Conservation (phyloP, 2,888 invertebrate genomes). For the Drosophila vallismaia region DNA sequence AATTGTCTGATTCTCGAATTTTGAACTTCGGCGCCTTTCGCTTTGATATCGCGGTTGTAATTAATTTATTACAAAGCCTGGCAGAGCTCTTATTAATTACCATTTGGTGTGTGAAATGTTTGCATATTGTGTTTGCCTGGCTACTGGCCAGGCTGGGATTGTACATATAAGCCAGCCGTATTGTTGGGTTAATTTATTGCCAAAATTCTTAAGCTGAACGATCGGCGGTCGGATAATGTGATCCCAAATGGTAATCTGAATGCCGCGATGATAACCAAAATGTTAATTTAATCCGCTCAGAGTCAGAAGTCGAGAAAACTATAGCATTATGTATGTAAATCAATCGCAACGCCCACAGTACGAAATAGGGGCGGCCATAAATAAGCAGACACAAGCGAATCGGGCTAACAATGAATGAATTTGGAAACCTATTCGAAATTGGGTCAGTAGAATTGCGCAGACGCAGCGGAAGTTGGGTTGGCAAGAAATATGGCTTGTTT, state of each 20-base stretch:
- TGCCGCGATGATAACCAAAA: conserved; percentile 20
- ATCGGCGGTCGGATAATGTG: conserved; percentile 16
- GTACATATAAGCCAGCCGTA: conserved; percentile 36
- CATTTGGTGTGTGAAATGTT: conserved; percentile 49
- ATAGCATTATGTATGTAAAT: conserved; percentile 30
- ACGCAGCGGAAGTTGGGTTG: conserved; percentile 40
- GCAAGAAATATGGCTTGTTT: neutral
- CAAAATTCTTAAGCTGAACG: conserved; percentile 29
- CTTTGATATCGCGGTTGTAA: conserved; percentile 70
- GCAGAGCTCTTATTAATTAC: conserved; percentile 64
- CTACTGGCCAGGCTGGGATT: conserved; percentile 2
- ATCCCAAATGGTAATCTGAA: conserved; percentile 36
- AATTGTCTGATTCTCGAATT: conserved; percentile 24
- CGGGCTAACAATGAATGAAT: conserved; percentile 42
- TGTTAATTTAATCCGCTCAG: conserved; percentile 53
- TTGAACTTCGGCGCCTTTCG: conserved; percentile 46
- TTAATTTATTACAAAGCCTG: conserved; percentile 70
- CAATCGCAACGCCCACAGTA: conserved; percentile 52
- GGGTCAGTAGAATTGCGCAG: conserved; percentile 71
- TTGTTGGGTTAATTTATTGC: conserved; percentile 12
- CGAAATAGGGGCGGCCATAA: conserved; percentile 47
- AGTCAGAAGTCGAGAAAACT: conserved; percentile 20
- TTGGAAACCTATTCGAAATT: conserved; percentile 55
- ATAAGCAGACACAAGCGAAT: conserved; percentile 35
- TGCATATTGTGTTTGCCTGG: conserved; percentile 43